These are phyloP conservation scores for Mya arenaria DNA, from an alignment of 1,140 invertebrate genomes.

Conservation along the genomic window DNA sequence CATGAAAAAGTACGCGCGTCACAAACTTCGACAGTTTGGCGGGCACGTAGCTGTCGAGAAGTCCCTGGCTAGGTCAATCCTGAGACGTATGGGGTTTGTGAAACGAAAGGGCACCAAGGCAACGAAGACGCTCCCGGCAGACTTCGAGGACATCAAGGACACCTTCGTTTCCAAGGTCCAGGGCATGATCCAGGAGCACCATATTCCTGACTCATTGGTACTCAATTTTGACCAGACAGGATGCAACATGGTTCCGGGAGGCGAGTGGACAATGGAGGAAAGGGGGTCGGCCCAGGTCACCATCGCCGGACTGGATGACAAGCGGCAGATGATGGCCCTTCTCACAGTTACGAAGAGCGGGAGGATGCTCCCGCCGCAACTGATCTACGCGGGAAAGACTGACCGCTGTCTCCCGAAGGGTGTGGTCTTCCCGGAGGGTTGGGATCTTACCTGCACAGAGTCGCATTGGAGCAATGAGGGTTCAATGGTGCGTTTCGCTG, in stretches of 20 bases:
- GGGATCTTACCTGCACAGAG: constrained; percentile 17
- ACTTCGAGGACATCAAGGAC: constrained; percentile 58
- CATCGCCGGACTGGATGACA: constrained; percentile 31
- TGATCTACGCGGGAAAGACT: too few species aligned
- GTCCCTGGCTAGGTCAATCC: constrained; percentile 34
- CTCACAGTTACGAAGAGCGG: neutral
- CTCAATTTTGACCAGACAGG: constrained; percentile 40
- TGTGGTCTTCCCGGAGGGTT: neutral
- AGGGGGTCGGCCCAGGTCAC: constrained; percentile 5
- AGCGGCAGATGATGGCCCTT: constrained; percentile 12
- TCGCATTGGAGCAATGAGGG: constrained; percentile 12
- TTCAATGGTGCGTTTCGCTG: neutral
- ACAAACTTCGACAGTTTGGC: constrained; percentile 46
- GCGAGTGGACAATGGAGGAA: constrained; percentile 44
- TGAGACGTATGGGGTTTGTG: constrained; percentile 56
- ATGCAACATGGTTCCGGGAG: constrained; percentile 12
- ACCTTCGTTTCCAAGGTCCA: constrained; percentile 37
- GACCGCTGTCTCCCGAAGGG: too few species aligned
- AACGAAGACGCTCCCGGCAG: constrained; percentile 44
- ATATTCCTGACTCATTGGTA: constrained; percentile 22
- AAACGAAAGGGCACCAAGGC: constrained; percentile 60
- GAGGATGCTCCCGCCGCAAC: neutral
- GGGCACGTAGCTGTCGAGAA: constrained; percentile 48
- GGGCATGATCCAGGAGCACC: too few species aligned
- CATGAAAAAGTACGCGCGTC: too few species aligned